phyloP scores from a whole-genome alignment of 2,797 vertebrate species.

The Coendou prehensilis region DNA sequence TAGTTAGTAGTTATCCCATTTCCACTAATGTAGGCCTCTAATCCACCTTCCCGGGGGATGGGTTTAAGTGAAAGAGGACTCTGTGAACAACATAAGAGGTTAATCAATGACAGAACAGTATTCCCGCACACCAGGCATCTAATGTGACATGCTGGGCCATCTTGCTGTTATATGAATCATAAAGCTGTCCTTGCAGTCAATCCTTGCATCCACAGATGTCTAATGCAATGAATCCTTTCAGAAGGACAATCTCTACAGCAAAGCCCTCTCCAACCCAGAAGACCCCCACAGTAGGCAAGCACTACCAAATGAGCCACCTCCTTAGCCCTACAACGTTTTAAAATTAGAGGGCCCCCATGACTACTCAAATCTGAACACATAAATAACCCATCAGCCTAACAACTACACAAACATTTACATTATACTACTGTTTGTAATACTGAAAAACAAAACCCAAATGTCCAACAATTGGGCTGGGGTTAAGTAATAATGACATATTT shows the following conservation, averaged over 20 bases:
- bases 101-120: neutral
- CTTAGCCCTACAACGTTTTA: neutral
- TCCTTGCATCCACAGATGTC: constrained; percentile 16
- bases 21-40: neutral
- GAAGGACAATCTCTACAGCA: neutral
- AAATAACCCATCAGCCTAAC: constrained; percentile 32
- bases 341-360: constrained; percentile 22
- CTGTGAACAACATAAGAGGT: neutral
- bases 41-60: neutral
- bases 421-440: constrained; percentile 27
- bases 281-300: neutral
- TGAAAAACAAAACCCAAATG: constrained; percentile 45
- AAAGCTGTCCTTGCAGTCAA: neutral
- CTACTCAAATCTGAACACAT: constrained; percentile 26
- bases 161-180: neutral
- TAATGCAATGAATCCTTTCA: neutral
- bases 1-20: neutral
- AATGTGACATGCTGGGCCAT: neutral
- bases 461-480: neutral
- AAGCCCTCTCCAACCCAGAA: constrained; percentile 2
- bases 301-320: neutral
- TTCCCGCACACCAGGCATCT: neutral
- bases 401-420: constrained; percentile 51
- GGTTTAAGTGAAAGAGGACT: constrained; percentile 18
- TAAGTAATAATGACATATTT: constrained; percentile 44